A percentile compares a stretch with the other conserved stretches of the same genome.
phyloP scores from a whole-genome alignment of 1,140 invertebrate species.

The Drosophila takahashii region DNA sequence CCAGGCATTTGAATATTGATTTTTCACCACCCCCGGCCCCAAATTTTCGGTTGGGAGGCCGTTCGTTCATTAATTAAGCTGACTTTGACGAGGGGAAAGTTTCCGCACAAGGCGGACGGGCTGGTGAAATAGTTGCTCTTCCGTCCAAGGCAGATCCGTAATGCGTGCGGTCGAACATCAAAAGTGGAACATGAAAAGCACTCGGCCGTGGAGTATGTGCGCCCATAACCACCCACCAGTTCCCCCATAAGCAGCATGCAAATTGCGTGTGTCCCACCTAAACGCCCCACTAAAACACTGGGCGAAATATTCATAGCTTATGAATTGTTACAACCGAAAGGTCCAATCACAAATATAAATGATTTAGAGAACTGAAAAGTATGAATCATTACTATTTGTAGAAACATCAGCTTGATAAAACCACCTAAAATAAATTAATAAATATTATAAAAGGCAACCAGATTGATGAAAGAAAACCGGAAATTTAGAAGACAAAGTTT shows the following conservation, averaged over 20 bases:
- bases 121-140: conserved; percentile 35
- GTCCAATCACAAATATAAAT: too few species aligned
- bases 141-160: conserved; percentile 40
- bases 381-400: too few species aligned
- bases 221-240: conserved; percentile 24
- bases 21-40: conserved; percentile 27
- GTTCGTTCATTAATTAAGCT: conserved; percentile 74
- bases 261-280: conserved; percentile 33
- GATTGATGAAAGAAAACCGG: too few species aligned
- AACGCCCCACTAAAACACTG: conserved; percentile 4
- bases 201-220: conserved; percentile 57
- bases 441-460: too few species aligned
- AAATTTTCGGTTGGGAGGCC: conserved; percentile 22
- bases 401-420: neutral
- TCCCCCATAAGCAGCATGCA: conserved; percentile 14
- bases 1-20: conserved; percentile 67
- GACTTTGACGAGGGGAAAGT: conserved; percentile 79
- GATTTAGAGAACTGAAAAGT: too few species aligned
- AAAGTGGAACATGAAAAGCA: conserved; percentile 75
- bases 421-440: neutral
- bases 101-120: conserved; percentile 39
- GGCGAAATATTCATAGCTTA: neutral
- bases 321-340: too few species aligned
- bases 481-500: too few species aligned
- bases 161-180: conserved; percentile 66